A percentile compares a stretch with the other conserved stretches of the same genome.
phyloP scores from a whole-genome alignment of 1,140 invertebrate genomes.

The Eueides isabella region DNA sequence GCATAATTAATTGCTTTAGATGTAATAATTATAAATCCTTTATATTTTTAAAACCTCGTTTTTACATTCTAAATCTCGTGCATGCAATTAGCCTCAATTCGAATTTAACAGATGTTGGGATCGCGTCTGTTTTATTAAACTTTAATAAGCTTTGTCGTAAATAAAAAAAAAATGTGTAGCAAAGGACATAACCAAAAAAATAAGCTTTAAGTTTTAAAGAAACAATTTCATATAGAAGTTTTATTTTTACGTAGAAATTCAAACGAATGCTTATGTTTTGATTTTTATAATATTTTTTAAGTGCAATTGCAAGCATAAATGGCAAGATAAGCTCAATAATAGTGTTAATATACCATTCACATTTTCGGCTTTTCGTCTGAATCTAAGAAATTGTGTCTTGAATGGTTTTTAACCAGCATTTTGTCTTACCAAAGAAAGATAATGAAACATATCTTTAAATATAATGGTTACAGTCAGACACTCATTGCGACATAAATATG shows the following conservation, averaged over 20 bases:
- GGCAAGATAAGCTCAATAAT: too few species aligned
- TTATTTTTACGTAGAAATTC: neutral
- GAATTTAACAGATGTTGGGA: slow-evolving; percentile 12
- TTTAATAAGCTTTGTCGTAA: slow-evolving; percentile 5
- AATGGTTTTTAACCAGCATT: too few species aligned
- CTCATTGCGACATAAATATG: too few species aligned
- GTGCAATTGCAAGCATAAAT: too few species aligned
- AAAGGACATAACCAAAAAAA: neutral
- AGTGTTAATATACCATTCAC: too few species aligned
- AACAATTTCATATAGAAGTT: neutral
- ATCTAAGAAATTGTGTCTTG: too few species aligned
- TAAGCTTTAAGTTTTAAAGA: neutral
- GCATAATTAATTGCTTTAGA: neutral
- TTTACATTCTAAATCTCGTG: slow-evolving; percentile 1
- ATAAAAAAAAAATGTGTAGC: neutral
- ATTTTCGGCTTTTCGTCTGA: too few species aligned
- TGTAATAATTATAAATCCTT: slow-evolving; percentile 1
- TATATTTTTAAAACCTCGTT: neutral
- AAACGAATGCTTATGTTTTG: neutral
- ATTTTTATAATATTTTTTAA: too few species aligned
- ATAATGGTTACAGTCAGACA: too few species aligned
- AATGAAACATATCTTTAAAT: too few species aligned
- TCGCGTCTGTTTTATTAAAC: slow-evolving; percentile 1
- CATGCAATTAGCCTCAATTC: slow-evolving; percentile 7
- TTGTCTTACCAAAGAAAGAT: too few species aligned